Evolutionary conservation across 2,888 invertebrate genomes (phyloP).

Genomic region (Acanthosoma haemorrhoidale): DNA sequence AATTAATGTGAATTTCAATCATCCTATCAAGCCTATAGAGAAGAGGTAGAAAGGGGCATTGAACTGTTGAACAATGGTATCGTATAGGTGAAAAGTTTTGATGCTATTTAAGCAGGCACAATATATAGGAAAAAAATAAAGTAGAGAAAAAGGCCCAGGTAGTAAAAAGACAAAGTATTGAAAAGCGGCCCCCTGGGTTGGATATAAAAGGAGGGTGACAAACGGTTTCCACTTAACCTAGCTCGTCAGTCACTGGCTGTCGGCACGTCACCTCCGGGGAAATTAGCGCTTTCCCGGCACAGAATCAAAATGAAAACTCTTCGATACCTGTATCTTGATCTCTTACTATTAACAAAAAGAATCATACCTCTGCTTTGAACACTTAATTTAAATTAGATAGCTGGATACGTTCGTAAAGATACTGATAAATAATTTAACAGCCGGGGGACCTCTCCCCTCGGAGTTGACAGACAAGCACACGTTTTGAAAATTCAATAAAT

Average conservation of each 20-base stretch:
- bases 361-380: too few relatives aligned
- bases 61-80: not conserved
- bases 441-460: too few relatives aligned
- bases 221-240: not conserved
- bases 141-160: not conserved
- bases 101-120: not conserved
- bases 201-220: slow-evolving; percentile 5
- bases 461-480: too few relatives aligned
- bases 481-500: too few relatives aligned
- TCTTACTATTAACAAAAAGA: too few relatives aligned
- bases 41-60: too few relatives aligned
- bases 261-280: not conserved
- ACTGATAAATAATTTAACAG: too few relatives aligned
- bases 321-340: not conserved
- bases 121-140: not conserved
- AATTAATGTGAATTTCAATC: too few relatives aligned
- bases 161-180: slow-evolving; percentile 4
- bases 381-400: too few relatives aligned
- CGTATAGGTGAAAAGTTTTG: not conserved
- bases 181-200: not conserved
- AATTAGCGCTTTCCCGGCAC: not conserved
- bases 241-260: slow-evolving; percentile 8
- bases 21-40: too few relatives aligned
- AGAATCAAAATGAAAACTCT: not conserved
- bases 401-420: too few relatives aligned